These are phyloP conservation scores for Scaptomyza graminum DNA, from an alignment of 1,140 invertebrate species.

Conservation along the genomic window DNA sequence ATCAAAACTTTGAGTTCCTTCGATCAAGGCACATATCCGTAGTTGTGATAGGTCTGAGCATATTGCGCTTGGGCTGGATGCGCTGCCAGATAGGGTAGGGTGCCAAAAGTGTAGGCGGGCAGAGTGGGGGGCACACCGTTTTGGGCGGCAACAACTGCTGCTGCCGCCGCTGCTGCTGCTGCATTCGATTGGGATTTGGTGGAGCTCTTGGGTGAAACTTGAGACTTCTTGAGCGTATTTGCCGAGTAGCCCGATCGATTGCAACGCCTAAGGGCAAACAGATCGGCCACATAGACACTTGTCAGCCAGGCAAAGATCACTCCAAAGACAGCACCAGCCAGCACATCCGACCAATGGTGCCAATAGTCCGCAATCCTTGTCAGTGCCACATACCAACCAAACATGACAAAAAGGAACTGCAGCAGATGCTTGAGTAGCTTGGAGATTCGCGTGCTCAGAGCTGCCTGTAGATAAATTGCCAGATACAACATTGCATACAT, in stretches of 20 bases:
- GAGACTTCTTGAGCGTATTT: constrained; percentile 59
- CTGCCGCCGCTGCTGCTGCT: neutral
- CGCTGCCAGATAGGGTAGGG: constrained; percentile 70
- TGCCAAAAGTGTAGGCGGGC: constrained; percentile 78
- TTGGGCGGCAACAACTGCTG: constrained; percentile 15
- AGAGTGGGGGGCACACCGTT: constrained; percentile 44
- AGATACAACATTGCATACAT: constrained; percentile 91
- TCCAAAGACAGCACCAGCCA: constrained; percentile 86
- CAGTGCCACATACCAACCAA: constrained; percentile 92
- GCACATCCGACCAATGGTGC: constrained; percentile 93
- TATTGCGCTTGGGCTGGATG: constrained; percentile 70
- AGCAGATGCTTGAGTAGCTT: constrained; percentile 90
- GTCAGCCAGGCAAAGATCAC: constrained; percentile 85
- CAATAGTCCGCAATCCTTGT: constrained; percentile 96
- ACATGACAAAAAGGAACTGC: constrained; percentile 89
- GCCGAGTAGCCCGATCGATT: constrained; percentile 50
- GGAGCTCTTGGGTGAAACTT: constrained; percentile 65
- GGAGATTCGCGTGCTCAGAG: constrained; percentile 89
- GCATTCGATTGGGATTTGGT: constrained; percentile 50
- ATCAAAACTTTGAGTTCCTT: neutral
- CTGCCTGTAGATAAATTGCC: constrained; percentile 93
- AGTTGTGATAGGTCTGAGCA: constrained; percentile 78
- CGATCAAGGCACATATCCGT: constrained; percentile 77
- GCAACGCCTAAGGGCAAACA: constrained; percentile 68
- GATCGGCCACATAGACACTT: constrained; percentile 72